Evolutionary conservation across 2,888 invertebrate genomes (phyloP).

Genomic region (Leptinotarsa tumamoca): DNA sequence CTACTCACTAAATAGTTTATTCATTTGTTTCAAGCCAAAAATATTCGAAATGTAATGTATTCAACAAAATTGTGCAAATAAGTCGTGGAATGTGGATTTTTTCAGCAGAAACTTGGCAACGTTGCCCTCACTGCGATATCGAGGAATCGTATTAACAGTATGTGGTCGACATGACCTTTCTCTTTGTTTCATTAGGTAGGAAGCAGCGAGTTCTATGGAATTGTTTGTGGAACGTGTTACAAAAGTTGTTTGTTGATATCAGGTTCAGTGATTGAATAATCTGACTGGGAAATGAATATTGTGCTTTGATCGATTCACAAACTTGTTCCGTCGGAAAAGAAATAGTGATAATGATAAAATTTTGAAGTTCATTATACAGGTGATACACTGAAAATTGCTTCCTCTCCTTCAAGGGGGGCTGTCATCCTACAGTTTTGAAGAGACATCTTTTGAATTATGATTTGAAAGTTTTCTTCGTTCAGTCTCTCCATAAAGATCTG

Average conservation of each 20-base stretch:
- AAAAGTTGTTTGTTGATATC: constrained; percentile 29
- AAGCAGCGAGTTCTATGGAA: constrained; percentile 37
- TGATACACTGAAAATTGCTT: too few relatives aligned
- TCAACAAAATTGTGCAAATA: too few relatives aligned
- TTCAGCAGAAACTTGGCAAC: constrained; percentile 33
- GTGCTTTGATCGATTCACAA: not conserved
- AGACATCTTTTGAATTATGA: too few relatives aligned
- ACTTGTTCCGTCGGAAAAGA: not conserved
- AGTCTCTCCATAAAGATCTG: too few relatives aligned
- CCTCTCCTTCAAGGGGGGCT: too few relatives aligned
- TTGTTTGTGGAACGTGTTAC: constrained; percentile 38
- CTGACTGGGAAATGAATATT: not conserved
- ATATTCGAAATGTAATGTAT: too few relatives aligned
- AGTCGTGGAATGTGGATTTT: constrained; percentile 16
- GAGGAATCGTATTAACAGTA: constrained; percentile 45
- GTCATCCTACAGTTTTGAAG: too few relatives aligned
- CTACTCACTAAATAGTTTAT: too few relatives aligned
- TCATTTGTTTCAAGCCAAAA: too few relatives aligned
- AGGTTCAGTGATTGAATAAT: constrained; percentile 5
- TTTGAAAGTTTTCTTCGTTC: too few relatives aligned
- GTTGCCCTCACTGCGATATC: constrained; percentile 36
- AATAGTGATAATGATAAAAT: not conserved
- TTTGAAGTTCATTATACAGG: too few relatives aligned
- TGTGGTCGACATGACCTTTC: constrained; percentile 44
- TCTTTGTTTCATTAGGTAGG: constrained; percentile 47